A percentile compares a stretch with the other conserved stretches of the same genome.
phyloP scores from a whole-genome alignment of 1,140 invertebrate genomes.

The Tetragnatha versicolor region DNA sequence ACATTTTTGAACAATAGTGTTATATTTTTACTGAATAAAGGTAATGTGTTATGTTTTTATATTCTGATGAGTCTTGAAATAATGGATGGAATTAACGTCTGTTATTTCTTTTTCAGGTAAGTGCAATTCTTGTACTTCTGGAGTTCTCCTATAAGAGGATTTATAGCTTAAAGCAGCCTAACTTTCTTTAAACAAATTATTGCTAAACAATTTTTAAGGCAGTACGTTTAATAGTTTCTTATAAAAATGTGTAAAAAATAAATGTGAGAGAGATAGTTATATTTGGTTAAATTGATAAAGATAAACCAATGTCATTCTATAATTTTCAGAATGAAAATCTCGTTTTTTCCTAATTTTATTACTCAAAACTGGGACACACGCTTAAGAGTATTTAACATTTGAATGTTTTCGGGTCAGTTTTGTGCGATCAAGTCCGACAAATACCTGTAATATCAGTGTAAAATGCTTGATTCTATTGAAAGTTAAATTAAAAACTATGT shows the following conservation, averaged over 20 bases:
- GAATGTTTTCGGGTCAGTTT: too few species aligned
- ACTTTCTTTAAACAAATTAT: too few species aligned
- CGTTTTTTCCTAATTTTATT: too few species aligned
- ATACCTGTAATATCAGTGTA: too few species aligned
- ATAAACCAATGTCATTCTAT: too few species aligned
- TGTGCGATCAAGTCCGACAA: too few species aligned
- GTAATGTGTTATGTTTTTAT: background rate
- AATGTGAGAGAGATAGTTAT: background rate
- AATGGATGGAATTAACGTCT: slow-evolving; percentile 33
- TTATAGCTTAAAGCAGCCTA: slow-evolving; percentile 32
- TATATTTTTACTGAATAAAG: background rate
- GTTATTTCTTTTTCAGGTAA: slow-evolving; percentile 50
- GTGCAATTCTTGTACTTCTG: slow-evolving; percentile 19
- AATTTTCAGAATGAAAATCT: too few species aligned
- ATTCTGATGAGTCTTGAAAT: background rate
- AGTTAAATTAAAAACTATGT: too few species aligned
- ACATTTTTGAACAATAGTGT: too few species aligned
- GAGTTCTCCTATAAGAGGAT: background rate
- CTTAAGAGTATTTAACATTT: too few species aligned
- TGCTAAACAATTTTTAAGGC: background rate
- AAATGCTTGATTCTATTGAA: too few species aligned
- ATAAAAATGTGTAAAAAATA: background rate
- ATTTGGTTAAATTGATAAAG: background rate
- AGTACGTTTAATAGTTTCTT: background rate
- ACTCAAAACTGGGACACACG: too few species aligned